Base-by-base conservation (phyloP, 2,888 invertebrate species). In the Morpho achilles region DNA sequence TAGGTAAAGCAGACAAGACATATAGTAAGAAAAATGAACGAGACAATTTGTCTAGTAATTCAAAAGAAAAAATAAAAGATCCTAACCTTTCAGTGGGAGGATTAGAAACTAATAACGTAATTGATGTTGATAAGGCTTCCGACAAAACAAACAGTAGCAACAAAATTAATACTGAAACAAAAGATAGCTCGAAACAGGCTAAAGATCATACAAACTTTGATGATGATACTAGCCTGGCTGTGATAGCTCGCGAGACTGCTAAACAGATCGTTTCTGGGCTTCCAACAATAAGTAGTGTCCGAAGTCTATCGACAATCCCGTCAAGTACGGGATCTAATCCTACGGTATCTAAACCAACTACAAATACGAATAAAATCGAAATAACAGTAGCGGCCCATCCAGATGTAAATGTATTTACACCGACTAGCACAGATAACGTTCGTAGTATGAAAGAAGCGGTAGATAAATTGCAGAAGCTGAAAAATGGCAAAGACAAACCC, bases 271-370 rank as follows among this genome's bases (percentile, higher is more conserved):
- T 65, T 0, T 53, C 67, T 1, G 73, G 79, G 0, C 67, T 84
- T 2, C 88, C 89, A 0, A 87, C 85, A 0, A 87, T 87, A 9
- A 86, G 76, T 59, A 77, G 77, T 53, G 83, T 87, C 0, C 67
- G 82, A 8, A 87, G 87, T 66, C 69, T 88, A 0, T 82, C 84
- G 1, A 73, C 75, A 0, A 62, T 68, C 5, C 64, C 71, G 2
- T 69, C 70, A 46, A 69, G 61, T 47, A 62, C 71, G 0, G 61
- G 43, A 42, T 61, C 68, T 0, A 65, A 62, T 1, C 56, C 57
- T 7, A 63, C 60, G 43, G 46, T 55, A 6, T 43, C 65, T 3
- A 67, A 55, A 2, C 45, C 69, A 0, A 75, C 71, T 59, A 66
- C 67, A 9, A 50, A 9, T 9, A 10, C 55, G 10, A 55, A 72